phyloP scores from a whole-genome alignment of 2,113 vertebrate species.

The Egretta garzetta region DNA sequence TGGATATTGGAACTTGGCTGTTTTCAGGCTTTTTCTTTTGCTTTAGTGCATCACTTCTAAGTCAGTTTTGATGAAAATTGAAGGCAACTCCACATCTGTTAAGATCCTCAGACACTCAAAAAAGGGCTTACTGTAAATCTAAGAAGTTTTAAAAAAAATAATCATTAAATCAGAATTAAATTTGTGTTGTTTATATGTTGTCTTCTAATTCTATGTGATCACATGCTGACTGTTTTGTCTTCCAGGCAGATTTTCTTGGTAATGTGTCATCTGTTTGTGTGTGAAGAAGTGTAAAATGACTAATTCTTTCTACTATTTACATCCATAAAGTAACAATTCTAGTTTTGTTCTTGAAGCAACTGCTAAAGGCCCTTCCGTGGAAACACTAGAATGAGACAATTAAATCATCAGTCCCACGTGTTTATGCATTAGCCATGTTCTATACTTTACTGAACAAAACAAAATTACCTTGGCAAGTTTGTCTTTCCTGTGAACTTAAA shows the following conservation, averaged over 20 bases:
- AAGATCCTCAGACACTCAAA: background rate
- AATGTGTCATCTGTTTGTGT: conserved; percentile 37
- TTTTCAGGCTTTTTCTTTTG: background rate
- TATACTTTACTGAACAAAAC: background rate
- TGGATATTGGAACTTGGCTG: background rate
- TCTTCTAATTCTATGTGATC: background rate
- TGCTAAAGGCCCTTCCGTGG: background rate
- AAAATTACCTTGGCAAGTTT: background rate
- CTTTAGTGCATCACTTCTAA: background rate
- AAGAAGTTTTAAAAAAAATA: background rate
- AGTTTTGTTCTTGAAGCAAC: conserved; percentile 14
- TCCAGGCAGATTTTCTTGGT: conserved; percentile 22
- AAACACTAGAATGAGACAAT: background rate
- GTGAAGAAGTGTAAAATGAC: conserved; percentile 38
- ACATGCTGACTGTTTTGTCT: conserved; percentile 22
- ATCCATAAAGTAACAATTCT: conserved; percentile 9
- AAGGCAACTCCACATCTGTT: background rate
- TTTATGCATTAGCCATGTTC: background rate
- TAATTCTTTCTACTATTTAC: conserved; percentile 37
- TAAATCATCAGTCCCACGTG: background rate
- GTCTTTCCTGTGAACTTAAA: background rate
- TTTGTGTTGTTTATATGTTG: background rate
- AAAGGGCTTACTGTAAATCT: background rate
- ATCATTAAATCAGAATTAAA: background rate
- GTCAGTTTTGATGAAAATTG: background rate